A percentile compares a stretch with the other conserved stretches of the same genome.
These are phyloP conservation scores for Microcaecilia unicolor DNA, from an alignment of 2,797 vertebrate genomes.

Conservation along the genomic window DNA sequence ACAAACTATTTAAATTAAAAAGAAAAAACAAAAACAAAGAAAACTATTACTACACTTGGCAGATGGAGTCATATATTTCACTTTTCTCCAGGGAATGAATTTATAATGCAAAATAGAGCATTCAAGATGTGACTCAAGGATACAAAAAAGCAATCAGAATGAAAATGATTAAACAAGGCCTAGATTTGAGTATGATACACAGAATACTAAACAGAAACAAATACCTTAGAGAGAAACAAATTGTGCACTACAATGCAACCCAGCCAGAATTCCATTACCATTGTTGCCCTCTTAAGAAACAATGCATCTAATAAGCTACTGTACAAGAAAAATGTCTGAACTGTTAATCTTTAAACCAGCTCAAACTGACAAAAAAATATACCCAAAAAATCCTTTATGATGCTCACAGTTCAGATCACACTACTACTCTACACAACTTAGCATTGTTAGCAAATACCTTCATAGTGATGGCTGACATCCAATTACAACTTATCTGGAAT, in stretches of 20 bases:
- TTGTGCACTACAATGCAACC: background rate
- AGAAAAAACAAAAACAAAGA: constrained; percentile 14
- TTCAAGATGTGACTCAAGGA: constrained; percentile 46
- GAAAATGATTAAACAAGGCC: constrained; percentile 56
- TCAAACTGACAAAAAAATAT: too few species aligned
- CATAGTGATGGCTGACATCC: too few species aligned
- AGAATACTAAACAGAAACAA: constrained; percentile 44
- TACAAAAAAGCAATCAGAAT: constrained; percentile 54
- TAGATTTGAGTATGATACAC: constrained; percentile 16
- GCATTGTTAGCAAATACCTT: too few species aligned
- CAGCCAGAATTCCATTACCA: constrained; percentile 1
- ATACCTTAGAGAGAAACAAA: constrained; percentile 21
- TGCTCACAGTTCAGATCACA: too few species aligned
- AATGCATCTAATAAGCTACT: background rate
- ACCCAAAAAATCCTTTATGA: too few species aligned
- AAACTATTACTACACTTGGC: constrained; percentile 30
- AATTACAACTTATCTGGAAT: too few species aligned
- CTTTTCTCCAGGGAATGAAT: constrained; percentile 44
- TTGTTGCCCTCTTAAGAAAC: background rate
- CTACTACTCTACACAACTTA: too few species aligned
- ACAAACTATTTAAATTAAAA: constrained; percentile 1
- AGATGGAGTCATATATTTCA: constrained; percentile 54
- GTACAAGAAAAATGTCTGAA: too few species aligned
- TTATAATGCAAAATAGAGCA: constrained; percentile 57
- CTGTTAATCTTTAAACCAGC: too few species aligned